Evolutionary conservation across 1,140 invertebrate species (phyloP).

Genomic region (Theocolax elegans): DNA sequence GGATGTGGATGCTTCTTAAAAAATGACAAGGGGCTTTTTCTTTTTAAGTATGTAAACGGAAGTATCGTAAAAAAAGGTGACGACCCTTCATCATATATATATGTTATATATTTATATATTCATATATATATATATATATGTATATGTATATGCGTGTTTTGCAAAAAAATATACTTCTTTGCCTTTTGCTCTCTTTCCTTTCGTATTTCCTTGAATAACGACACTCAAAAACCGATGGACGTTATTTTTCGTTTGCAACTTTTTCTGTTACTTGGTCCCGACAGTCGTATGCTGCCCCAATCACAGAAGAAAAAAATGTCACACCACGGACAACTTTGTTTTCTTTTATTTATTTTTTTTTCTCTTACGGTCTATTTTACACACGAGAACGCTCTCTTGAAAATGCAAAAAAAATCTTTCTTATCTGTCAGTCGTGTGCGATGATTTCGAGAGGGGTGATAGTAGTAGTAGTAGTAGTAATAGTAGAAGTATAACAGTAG

Average conservation of each 20-base stretch:
- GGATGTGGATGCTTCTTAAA: conserved; percentile 32
- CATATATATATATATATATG: no score
- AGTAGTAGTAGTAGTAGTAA: no score
- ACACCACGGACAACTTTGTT: conserved; percentile 66
- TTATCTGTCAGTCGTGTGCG: conserved; percentile 54
- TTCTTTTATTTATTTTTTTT: no score
- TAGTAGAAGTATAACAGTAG: no score
- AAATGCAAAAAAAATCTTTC: conserved; percentile 12
- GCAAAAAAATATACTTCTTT: no score
- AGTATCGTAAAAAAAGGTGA: conserved; percentile 58
- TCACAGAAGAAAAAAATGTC: conserved; percentile 79
- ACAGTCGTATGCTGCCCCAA: conserved; percentile 74
- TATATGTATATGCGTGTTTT: no score
- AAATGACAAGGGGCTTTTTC: conserved; percentile 1
- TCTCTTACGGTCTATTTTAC: conserved; percentile 23
- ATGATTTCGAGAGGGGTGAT: no score
- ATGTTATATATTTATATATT: no score
- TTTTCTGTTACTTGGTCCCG: conserved; percentile 53
- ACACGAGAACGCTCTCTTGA: conserved; percentile 29
- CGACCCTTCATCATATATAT: conserved; percentile 57
- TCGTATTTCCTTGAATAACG: conserved; percentile 59
- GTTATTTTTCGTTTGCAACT: conserved; percentile 53
- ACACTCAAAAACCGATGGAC: conserved; percentile 73
- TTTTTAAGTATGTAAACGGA: conserved; percentile 29
- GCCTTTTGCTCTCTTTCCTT: conserved; percentile 37